Base-by-base conservation (phyloP, 2,113 vertebrate genomes). In the Engraulis encrasicolus region DNA sequence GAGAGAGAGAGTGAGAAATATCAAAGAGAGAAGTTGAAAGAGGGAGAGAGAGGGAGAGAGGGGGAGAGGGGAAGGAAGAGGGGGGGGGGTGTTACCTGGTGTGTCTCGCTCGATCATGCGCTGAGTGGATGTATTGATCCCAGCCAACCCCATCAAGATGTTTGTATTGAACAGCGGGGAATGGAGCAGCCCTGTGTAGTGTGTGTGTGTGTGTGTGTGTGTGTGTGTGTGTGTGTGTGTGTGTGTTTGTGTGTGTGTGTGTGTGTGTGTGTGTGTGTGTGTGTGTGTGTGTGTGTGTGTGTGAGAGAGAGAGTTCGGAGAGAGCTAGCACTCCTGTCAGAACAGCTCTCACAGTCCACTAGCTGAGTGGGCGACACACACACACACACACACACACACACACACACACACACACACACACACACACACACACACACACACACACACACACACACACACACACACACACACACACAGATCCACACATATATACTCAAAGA, bases 41-140 rank as follows among this genome's bases (percentile, higher is more conserved):
- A 83, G 23, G 4, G 61, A 82, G 79, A 82, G 83, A 31, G 71
- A 18, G 40, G 36, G 2, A 50, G 6, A 12, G 20, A 9, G 45
- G 34, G 19, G 20, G 78, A 18, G 17, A 15, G 38, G 50, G 36
- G 50, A 50, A 81, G 19, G 11, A 27, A 18, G 20, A 17, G n/a
- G 74, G 78, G 31, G 27, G 31, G 4, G 27, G 66, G 58, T 27
- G 58, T 74, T 74, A 74, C 66, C 66, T 74, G 66, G 27, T 15
- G 27, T 37, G 84, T 27, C 14, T 17, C 77, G 82, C 78, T 89
- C 87, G 85, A 79, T 91, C 88, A 79, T 80, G 81, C 81, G 84
- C 87, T 85, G 87, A 85, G 85, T 89, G 81, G 79, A 79, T 88
- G 20, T 86, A 90, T 91, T 84, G 87, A 90, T 89, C 86, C 78